Base-by-base conservation (phyloP, 2,888 invertebrate species). In the Resseliella maxima region DNA sequence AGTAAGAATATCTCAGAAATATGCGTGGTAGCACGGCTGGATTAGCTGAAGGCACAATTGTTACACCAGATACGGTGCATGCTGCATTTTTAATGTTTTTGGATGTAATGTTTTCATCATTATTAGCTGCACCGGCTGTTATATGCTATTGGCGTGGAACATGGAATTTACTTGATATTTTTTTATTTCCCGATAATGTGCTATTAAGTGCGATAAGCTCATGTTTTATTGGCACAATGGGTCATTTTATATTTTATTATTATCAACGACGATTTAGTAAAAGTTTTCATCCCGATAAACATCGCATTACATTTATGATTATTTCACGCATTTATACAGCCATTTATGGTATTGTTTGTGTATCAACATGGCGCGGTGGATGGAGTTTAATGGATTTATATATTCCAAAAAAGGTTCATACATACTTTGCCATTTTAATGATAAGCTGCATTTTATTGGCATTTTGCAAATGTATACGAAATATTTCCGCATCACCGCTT, bases 121-220 rank as follows among this genome's bases (percentile, higher is more conserved):
- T 93, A 18, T 92, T 97, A 54, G 94, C 96, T 27, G 95, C 95
- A 0, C 96, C 97, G 18, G 94, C 95, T 87, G 96, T 97, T 85
- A 96, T 97, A 87, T 94, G 94, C 88, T 97, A 96, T 90, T 97
- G 97, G 97, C 93, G 97, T 88, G 95, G 96, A 88, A 95, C 96
- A 85, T 97, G 97, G 96, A 93, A 93, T 85, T 92, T 97, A 86
- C 94, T 96, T 92, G 95, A 94, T 89, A 90, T 94, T 86, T 94
- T 95, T 90, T 92, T 96, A 87, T 93, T 94, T 88, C 95, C 96
- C 0, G 91, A 92, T 0, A 91, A 93, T 87, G 90, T 91, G 6
- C 91, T 93, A 5, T 89, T 92, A 85, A 96, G 96, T 89, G 94
- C 94, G 27, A 91, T 94, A 86, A 92, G 93, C 50, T 96, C 96